Evolutionary conservation across 1,140 invertebrate genomes (phyloP).

Genomic region (Zaprionus ghesquierei): DNA sequence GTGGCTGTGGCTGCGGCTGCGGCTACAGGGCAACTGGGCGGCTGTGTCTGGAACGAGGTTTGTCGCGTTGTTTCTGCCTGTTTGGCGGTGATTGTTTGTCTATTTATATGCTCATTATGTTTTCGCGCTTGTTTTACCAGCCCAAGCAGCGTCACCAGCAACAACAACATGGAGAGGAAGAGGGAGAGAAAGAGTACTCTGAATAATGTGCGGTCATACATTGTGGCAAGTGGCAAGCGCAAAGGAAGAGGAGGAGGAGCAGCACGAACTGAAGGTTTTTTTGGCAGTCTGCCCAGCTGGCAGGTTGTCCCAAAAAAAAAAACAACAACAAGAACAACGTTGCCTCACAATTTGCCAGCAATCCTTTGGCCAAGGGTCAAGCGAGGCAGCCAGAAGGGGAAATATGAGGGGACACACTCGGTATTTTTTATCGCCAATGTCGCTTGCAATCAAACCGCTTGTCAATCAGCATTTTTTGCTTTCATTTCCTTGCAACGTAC

Average conservation of each 20-base stretch:
- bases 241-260: neutral
- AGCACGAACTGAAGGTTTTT: neutral
- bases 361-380: constrained; percentile 21
- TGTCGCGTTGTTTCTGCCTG: constrained; percentile 9
- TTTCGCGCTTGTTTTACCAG: constrained; percentile 73
- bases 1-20: constrained; percentile 1
- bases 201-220: constrained; percentile 68
- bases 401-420: too few relatives aligned
- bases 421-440: constrained; percentile 35
- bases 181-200: constrained; percentile 27
- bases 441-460: constrained; percentile 59
- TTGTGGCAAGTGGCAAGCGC: constrained; percentile 39
- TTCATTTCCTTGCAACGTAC: neutral
- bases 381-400: neutral
- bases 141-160: constrained; percentile 23
- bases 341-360: constrained; percentile 42
- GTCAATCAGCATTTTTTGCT: constrained; percentile 47
- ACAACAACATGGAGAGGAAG: constrained; percentile 1
- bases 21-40: neutral
- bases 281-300: neutral
- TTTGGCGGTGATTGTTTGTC: constrained; percentile 61
- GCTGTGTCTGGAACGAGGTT: constrained; percentile 15
- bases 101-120: constrained; percentile 75
- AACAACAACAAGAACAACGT: constrained; percentile 12
- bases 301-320: constrained; percentile 14